A percentile compares a stretch with the other conserved stretches of the same genome.
Conservation (phyloP, 2,888 invertebrate genomes). For the Sipunculus nudus region DNA sequence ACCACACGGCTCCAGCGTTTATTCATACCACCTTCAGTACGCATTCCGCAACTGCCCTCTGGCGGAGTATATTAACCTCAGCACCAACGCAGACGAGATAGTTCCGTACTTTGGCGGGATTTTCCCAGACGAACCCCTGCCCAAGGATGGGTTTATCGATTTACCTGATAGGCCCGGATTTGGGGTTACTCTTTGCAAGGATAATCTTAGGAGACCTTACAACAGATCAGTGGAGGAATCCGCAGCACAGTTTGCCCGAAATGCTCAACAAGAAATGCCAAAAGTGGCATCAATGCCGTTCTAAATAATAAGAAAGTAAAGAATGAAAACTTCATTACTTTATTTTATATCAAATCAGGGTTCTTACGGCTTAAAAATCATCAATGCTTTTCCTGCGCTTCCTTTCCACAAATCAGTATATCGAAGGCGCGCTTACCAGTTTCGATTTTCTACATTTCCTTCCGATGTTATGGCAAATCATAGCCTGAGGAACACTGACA, state of each 20-base stretch:
- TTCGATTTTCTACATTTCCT: no score
- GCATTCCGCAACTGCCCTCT: slow-evolving; percentile 61
- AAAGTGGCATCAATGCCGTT: slow-evolving; percentile 32
- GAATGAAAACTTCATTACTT: no score
- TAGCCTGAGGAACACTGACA: no score
- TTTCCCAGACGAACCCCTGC: slow-evolving; percentile 60
- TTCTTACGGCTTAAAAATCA: no score
- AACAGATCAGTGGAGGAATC: slow-evolving; percentile 47
- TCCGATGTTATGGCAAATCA: no score
- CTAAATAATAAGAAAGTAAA: no score
- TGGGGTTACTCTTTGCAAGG: slow-evolving; percentile 55
- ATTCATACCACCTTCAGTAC: slow-evolving; percentile 62
- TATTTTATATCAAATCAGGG: no score
- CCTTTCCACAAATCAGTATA: no score
- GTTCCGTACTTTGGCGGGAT: slow-evolving; percentile 61
- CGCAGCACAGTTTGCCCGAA: slow-evolving; percentile 45
- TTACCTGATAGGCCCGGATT: slow-evolving; percentile 60
- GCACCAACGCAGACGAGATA: slow-evolving; percentile 53
- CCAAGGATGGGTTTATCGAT: slow-evolving; percentile 57
- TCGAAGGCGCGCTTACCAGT: no score
- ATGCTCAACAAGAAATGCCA: slow-evolving; percentile 33
- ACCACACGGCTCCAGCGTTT: slow-evolving; percentile 62
- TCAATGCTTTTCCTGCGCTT: no score
- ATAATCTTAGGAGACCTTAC: slow-evolving; percentile 52
- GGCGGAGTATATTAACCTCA: slow-evolving; percentile 60